phyloP scores from a whole-genome alignment of 2,113 vertebrate species.

The Chloroceryle aenea region DNA sequence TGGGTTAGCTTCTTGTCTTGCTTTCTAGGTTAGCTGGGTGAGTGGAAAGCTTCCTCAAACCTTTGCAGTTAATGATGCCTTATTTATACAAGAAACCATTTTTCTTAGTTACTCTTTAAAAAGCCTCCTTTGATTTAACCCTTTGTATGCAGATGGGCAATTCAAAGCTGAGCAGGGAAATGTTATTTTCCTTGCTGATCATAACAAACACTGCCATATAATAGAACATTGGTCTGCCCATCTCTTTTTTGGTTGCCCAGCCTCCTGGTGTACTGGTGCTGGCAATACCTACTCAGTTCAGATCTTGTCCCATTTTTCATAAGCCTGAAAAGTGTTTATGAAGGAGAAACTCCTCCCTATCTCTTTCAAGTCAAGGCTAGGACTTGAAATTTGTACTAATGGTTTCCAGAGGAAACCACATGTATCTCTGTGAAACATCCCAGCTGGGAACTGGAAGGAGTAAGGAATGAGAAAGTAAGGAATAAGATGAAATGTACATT shows the following conservation, averaged over 20 bases:
- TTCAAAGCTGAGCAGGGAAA: neutral
- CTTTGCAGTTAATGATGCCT: neutral
- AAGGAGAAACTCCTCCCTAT: neutral
- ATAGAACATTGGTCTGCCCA: neutral
- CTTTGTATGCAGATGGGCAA: neutral
- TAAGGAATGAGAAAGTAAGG: neutral
- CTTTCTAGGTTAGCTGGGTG: neutral
- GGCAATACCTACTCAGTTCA: neutral
- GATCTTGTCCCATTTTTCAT: neutral
- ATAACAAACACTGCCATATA: neutral
- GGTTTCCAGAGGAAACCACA: neutral
- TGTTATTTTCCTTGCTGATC: neutral
- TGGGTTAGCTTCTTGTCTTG: no score
- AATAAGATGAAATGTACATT: constrained; percentile 14
- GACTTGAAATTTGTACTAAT: neutral
- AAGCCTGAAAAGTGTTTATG: neutral
- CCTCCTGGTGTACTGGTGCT: neutral
- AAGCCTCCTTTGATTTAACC: neutral
- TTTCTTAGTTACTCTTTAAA: neutral
- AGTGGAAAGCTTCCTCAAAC: neutral
- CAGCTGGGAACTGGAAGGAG: neutral
- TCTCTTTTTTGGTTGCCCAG: neutral
- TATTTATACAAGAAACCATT: neutral
- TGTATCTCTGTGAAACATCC: neutral
- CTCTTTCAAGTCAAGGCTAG: neutral